Percentiles rank a stretch among this genome's conserved stretches.
Conservation (phyloP, 2,888 invertebrate species). For the Lasioglossum villosulum region DNA sequence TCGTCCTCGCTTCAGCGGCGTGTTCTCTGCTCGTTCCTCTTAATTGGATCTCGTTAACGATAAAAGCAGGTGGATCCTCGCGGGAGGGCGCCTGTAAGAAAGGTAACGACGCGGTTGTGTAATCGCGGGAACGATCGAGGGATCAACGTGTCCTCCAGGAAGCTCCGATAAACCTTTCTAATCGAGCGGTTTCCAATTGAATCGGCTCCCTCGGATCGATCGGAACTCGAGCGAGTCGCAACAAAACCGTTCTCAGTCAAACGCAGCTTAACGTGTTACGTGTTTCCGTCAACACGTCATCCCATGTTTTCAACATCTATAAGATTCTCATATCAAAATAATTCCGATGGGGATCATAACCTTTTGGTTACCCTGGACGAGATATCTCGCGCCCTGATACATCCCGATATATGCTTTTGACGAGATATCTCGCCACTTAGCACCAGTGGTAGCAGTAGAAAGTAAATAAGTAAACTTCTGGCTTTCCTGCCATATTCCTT, state of each 20-base stretch:
- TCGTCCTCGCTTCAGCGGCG: neutral
- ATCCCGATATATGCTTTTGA: no score
- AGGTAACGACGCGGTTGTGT: neutral
- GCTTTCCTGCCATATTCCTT: no score
- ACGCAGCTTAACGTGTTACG: neutral
- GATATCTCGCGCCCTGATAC: no score
- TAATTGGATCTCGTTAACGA: slow-evolving; percentile 32
- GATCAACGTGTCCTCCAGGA: neutral
- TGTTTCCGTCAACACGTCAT: neutral
- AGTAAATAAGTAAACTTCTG: no score
- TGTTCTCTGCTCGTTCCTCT: slow-evolving; percentile 1
- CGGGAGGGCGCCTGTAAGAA: neutral
- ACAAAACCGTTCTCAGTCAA: neutral
- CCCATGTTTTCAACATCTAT: neutral
- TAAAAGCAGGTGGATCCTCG: slow-evolving; percentile 3
- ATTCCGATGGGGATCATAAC: no score
- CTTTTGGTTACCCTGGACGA: no score
- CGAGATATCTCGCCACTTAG: no score
- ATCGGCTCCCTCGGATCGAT: neutral
- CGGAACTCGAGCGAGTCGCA: neutral
- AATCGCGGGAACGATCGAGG: neutral
- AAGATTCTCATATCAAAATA: no score
- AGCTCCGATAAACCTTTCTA: slow-evolving; percentile 11
- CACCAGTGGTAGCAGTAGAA: no score
- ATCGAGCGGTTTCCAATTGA: slow-evolving; percentile 14